phyloP scores from a whole-genome alignment of 2,797 vertebrate species.

The Euphonia xanthogaster region DNA sequence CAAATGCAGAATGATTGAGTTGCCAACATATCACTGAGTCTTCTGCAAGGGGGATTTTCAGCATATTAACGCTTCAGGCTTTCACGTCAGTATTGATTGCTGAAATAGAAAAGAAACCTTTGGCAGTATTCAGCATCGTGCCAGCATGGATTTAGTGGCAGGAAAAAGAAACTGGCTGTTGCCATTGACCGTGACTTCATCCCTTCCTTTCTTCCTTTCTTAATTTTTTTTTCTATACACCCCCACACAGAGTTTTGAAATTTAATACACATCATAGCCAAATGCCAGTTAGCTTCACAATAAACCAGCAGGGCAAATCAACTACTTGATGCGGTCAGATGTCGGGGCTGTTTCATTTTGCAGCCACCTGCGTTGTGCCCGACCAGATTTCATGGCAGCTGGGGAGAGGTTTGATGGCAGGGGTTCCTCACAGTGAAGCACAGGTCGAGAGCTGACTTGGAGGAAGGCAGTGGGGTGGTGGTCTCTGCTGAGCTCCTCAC shows the following conservation, averaged over 20 bases:
- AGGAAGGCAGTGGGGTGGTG: not conserved
- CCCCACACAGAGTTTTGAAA: not conserved
- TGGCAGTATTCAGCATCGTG: constrained; percentile 25
- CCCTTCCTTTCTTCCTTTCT: constrained; percentile 10
- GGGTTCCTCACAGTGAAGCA: not conserved
- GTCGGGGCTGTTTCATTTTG: not conserved
- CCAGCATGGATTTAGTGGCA: constrained; percentile 43
- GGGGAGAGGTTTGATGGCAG: not conserved
- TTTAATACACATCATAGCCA: not conserved
- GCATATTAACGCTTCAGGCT: constrained; percentile 63
- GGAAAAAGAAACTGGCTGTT: constrained; percentile 35
- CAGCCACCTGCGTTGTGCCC: fast-evolving
- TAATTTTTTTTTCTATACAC: not conserved
- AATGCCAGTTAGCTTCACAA: constrained; percentile 41
- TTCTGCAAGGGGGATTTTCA: constrained; percentile 55
- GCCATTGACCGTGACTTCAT: constrained; percentile 24
- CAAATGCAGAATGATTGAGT: constrained; percentile 71
- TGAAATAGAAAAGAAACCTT: constrained; percentile 67
- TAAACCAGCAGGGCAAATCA: constrained; percentile 14
- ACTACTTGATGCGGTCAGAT: constrained; percentile 10
- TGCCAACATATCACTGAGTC: constrained; percentile 70
- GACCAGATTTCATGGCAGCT: not conserved
- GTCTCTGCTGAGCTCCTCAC: fast-evolving
- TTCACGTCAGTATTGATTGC: constrained; percentile 69
- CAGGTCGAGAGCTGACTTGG: not conserved